Conservation (phyloP, 2,113 vertebrate genomes). For the Paradisaea rubra region DNA sequence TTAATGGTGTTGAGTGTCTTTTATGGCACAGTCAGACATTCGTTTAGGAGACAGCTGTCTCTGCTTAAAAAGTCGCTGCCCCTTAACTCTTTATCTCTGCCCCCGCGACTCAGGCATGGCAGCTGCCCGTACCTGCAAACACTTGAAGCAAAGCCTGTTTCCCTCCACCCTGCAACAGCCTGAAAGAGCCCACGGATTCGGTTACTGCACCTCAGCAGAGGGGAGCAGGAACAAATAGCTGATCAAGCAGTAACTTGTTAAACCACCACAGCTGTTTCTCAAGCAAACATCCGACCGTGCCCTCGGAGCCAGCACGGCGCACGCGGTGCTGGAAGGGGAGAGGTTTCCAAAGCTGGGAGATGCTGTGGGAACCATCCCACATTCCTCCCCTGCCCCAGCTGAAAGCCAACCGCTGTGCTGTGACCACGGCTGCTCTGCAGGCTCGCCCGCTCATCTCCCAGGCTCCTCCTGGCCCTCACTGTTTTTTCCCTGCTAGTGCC, state of each 20-base stretch:
- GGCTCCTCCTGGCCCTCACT: background rate
- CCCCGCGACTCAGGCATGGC: background rate
- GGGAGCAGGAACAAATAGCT: conserved; percentile 42
- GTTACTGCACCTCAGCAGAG: background rate
- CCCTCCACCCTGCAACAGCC: background rate
- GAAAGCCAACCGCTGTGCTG: background rate
- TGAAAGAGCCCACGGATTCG: background rate
- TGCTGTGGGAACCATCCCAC: conserved; percentile 18
- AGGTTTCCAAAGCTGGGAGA: background rate
- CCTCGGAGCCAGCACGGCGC: background rate
- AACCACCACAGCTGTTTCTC: conserved; percentile 56
- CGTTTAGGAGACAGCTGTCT: conserved; percentile 39
- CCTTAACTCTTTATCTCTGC: conserved; percentile 25
- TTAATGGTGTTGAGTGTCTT: conserved; percentile 53
- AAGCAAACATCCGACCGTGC: conserved; percentile 35
- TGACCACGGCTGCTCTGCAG: background rate
- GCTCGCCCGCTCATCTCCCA: background rate
- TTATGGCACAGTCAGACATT: conserved; percentile 23
- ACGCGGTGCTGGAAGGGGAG: background rate
- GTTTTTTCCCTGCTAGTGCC: background rate
- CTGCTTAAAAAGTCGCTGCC: conserved; percentile 5
- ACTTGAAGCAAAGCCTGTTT: background rate
- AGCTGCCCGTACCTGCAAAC: background rate
- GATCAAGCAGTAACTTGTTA: conserved; percentile 62
- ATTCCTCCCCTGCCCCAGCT: background rate